Percentiles rank a stretch among this genome's conserved stretches.
These are phyloP conservation scores for Mico argentatus DNA, from an alignment of 2,797 vertebrate species.

Conservation along the genomic window DNA sequence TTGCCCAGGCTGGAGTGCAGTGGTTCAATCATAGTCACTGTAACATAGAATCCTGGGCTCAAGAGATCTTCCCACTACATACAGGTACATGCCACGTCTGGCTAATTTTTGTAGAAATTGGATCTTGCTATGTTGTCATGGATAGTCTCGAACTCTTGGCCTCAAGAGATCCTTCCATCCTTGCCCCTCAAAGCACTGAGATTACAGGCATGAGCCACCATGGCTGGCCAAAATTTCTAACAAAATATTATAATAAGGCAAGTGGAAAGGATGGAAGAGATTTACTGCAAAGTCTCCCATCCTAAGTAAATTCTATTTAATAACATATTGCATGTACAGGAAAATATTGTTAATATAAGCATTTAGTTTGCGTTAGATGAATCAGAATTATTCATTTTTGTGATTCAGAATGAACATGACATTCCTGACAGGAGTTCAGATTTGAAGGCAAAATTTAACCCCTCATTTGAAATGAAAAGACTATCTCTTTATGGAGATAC, in stretches of 20 bases:
- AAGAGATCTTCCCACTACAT: not conserved
- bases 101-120: not conserved
- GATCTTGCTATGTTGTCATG: not conserved
- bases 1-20: not conserved
- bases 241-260: not conserved
- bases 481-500: not conserved
- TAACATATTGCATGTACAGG: not conserved
- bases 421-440: not conserved
- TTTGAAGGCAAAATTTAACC: not conserved
- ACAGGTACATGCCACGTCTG: not conserved
- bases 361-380: not conserved
- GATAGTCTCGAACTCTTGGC: not conserved
- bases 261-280: not conserved
- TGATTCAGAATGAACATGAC: not conserved
- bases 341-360: not conserved
- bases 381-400: not conserved
- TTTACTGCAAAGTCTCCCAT: not conserved
- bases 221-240: not conserved
- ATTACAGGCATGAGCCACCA: not conserved
- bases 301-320: not conserved
- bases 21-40: not conserved
- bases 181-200: not conserved
- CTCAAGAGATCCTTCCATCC: not conserved
- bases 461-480: not conserved
- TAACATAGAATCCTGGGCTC: not conserved